These are phyloP conservation scores for Drosophila lutescens DNA, from an alignment of 2,888 invertebrate genomes.

Conservation along the genomic window DNA sequence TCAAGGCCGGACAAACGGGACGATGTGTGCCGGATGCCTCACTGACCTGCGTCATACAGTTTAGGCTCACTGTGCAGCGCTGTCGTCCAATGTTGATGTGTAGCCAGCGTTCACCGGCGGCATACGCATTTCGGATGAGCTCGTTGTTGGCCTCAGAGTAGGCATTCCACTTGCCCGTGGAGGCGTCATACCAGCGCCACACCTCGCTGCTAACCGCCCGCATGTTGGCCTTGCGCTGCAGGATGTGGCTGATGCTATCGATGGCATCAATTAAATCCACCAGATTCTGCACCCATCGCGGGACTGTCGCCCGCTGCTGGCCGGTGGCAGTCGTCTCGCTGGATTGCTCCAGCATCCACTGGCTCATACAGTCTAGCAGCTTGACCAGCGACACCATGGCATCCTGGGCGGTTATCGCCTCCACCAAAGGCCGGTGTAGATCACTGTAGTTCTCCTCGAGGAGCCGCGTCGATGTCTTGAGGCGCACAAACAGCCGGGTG, in stretches of 20 bases:
- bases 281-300: slow-evolving; percentile 91
- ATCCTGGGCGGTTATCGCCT: slow-evolving; percentile 71
- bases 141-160: slow-evolving; percentile 90
- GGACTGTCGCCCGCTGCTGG: slow-evolving; percentile 83
- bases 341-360: slow-evolving; percentile 71
- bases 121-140: slow-evolving; percentile 91
- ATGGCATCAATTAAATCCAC: slow-evolving; percentile 90
- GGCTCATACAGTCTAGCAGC: slow-evolving; percentile 72
- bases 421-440: slow-evolving; percentile 74
- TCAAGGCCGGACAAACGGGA: slow-evolving; percentile 89
- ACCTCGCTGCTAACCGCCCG: slow-evolving; percentile 86
- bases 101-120: slow-evolving; percentile 88
- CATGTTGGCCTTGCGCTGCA: slow-evolving; percentile 88
- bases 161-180: slow-evolving; percentile 91
- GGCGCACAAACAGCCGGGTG: slow-evolving; percentile 79
- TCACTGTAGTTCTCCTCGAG: slow-evolving; percentile 82
- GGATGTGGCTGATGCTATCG: slow-evolving; percentile 90
- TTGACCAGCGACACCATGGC: slow-evolving; percentile 73
- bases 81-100: slow-evolving; percentile 90
- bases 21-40: slow-evolving; percentile 93
- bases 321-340: background rate
- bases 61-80: slow-evolving; percentile 91
- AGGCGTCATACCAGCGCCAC: slow-evolving; percentile 94
- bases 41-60: slow-evolving; percentile 92
- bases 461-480: slow-evolving; percentile 80